Conservation (phyloP, 2,797 vertebrate genomes). For the Alcedo atthis region DNA sequence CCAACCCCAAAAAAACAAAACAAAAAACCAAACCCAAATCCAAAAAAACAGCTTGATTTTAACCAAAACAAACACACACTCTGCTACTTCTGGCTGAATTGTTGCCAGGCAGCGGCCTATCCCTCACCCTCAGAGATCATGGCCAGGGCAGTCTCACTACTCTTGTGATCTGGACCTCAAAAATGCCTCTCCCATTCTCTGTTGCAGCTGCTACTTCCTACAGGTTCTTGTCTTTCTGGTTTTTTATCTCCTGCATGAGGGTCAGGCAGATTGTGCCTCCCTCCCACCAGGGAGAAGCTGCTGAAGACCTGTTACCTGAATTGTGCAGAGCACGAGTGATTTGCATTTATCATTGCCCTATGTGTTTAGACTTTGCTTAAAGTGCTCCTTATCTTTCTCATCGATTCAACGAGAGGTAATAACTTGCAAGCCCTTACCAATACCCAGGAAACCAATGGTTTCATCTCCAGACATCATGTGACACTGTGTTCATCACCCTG, state of each 20-base stretch:
- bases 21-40: too few relatives aligned
- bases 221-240: background rate
- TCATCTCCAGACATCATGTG: background rate
- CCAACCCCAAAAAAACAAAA: too few relatives aligned
- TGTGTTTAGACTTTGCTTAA: background rate
- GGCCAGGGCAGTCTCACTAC: background rate
- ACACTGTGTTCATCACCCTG: background rate
- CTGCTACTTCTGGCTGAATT: background rate
- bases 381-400: conserved; percentile 21
- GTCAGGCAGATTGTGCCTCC: background rate
- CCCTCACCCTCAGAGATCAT: background rate
- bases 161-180: background rate
- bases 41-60: background rate
- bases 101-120: background rate
- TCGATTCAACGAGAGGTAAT: conserved; percentile 4
- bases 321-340: background rate
- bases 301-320: background rate
- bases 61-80: background rate
- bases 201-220: background rate
- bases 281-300: background rate
- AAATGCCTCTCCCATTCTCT: background rate
- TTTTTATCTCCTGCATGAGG: background rate
- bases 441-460: background rate
- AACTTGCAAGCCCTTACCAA: background rate
- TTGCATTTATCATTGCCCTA: conserved; percentile 4